Evolutionary conservation across 2,797 vertebrate genomes (phyloP), one percentile per base, ranked within the genome.

Genomic region (Ctenochaetus hawaiiensis): DNA sequence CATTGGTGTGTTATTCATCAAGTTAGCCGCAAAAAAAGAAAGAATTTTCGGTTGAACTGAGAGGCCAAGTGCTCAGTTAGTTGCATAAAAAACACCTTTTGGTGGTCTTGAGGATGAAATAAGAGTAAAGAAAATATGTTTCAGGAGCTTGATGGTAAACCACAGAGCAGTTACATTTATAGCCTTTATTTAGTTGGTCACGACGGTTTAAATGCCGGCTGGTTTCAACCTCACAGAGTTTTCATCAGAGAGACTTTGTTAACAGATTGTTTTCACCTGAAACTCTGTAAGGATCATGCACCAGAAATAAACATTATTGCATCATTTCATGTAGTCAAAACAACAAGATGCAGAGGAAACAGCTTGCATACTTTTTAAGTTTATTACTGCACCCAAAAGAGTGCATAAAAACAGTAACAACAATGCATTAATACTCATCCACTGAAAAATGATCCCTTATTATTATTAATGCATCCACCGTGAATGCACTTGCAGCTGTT

Each of bases 341-440:
- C 41, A 43, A 43, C 13, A 16, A 56, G 26, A 56, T 56, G 5
- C 26, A 56, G 16, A 56, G 16, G 53, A 56, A 37, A 57, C 56
- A 57, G 41, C 41, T 45, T 26, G 30, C 20, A 64, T 51, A 51
- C 47, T 60, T 58, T 63, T 48, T 48, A 49, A n/a, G 18, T 49
- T 4, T 52, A 18, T 66, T 3, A 53, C 37, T 52, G 4, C 14
- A 41, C 9, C 48, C 34, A 52, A 22, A 43, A 9, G 14, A 43
- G 10, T 43, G 8, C 48, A 26, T 37, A 37, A 51, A 65, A 6
- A 16, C 39, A 44, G 39, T 10, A 61, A 43, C 11, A 64, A 6
- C 41, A 34, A 49, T 51, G 4, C 30, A 20, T 1, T 13, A 18
- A 30, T 30, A 30, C 26, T 30, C 26, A 49, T 20, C 12, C 12